Conservation (phyloP, 1,140 invertebrate genomes). For the Aphelenchoides fujianensis region DNA sequence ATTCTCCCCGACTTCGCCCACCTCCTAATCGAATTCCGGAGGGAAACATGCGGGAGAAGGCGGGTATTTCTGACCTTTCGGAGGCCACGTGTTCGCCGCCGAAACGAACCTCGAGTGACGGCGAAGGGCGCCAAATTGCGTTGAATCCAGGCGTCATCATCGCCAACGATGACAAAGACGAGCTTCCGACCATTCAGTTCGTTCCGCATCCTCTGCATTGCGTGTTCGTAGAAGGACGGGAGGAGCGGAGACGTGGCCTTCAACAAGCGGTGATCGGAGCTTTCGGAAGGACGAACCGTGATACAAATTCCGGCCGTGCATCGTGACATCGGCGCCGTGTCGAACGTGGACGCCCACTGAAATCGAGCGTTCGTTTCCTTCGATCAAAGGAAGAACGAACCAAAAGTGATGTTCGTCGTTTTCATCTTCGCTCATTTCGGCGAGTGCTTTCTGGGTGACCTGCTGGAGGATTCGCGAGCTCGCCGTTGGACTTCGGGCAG, state of each 20-base stretch:
- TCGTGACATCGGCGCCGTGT: constrained; percentile 40
- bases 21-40: too few species aligned
- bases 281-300: constrained; percentile 20
- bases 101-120: too few species aligned
- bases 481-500: constrained; percentile 14
- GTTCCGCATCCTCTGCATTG: constrained; percentile 29
- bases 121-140: constrained; percentile 23
- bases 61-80: too few species aligned
- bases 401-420: constrained; percentile 16
- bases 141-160: constrained; percentile 35
- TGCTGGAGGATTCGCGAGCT: constrained; percentile 3
- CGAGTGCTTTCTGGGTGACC: neutral
- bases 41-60: too few species aligned
- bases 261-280: neutral
- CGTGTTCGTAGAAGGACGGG: constrained; percentile 31
- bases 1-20: too few species aligned
- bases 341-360: constrained; percentile 42
- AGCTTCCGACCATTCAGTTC: constrained; percentile 9
- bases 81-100: too few species aligned
- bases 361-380: constrained; percentile 2
- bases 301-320: constrained; percentile 31
- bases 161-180: constrained; percentile 37
- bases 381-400: too few species aligned
- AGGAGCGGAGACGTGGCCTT: constrained; percentile 35
- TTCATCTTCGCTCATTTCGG: neutral